Conservation (phyloP, 1,140 invertebrate genomes). For the Bombus balteatus region DNA sequence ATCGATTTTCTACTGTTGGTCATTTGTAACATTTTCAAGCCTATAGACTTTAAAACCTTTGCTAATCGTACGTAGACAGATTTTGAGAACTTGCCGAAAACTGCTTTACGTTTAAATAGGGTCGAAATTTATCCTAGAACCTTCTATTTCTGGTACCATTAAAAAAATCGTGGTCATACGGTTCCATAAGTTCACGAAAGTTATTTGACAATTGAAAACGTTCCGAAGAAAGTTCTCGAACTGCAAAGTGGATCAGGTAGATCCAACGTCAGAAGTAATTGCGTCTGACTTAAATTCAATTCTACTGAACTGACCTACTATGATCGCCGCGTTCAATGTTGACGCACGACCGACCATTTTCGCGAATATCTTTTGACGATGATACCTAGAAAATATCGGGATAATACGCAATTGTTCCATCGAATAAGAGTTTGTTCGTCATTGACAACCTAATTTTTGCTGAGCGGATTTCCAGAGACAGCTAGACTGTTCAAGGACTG, state of each 20-base stretch:
- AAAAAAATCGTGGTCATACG: background rate
- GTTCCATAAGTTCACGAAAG: background rate
- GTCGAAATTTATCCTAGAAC: background rate
- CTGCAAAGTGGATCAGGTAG: slow-evolving; percentile 14
- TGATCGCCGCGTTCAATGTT: slow-evolving; percentile 11
- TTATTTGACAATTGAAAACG: background rate
- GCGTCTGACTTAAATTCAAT: slow-evolving; percentile 43
- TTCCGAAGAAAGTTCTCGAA: slow-evolving; percentile 29
- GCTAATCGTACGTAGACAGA: too few relatives aligned
- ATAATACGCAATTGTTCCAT: background rate
- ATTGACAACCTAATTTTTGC: background rate
- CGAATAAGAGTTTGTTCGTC: background rate
- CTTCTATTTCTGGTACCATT: background rate
- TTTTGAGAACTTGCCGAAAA: too few relatives aligned
- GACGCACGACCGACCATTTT: background rate
- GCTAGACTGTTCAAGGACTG: background rate
- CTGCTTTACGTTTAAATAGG: background rate
- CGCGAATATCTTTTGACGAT: background rate
- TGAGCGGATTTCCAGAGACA: background rate
- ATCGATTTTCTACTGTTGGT: too few relatives aligned
- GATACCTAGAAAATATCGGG: background rate
- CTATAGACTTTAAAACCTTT: too few relatives aligned
- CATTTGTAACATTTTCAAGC: too few relatives aligned
- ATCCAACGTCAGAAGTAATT: slow-evolving; percentile 22
- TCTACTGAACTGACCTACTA: slow-evolving; percentile 46